Evolutionary conservation across 2,888 invertebrate species (phyloP).

Genomic region (Orthosia gracilis): DNA sequence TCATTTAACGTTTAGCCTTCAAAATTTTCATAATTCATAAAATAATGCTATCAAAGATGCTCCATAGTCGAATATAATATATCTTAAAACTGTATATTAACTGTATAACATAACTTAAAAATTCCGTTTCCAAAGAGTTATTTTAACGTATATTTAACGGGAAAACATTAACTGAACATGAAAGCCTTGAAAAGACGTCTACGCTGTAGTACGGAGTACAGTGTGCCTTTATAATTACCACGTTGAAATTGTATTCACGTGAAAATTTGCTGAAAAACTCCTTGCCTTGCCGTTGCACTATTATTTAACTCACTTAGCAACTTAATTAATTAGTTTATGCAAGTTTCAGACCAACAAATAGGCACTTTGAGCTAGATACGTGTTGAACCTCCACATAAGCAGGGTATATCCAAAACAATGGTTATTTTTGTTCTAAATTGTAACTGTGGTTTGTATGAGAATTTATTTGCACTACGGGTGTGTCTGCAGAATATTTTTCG

Average conservation of each 20-base stretch:
- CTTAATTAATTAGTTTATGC: slow-evolving; percentile 58
- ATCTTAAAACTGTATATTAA: slow-evolving; percentile 2
- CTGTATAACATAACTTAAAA: slow-evolving; percentile 6
- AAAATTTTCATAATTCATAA: neutral
- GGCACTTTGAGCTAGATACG: slow-evolving; percentile 58
- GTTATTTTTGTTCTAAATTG: slow-evolving; percentile 51
- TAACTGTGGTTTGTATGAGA: slow-evolving; percentile 50
- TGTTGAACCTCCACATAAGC: slow-evolving; percentile 27
- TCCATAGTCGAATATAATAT: neutral
- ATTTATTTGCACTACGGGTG: slow-evolving; percentile 41
- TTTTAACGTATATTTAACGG: slow-evolving; percentile 3
- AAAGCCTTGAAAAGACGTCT: slow-evolving; percentile 32
- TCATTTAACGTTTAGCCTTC: neutral
- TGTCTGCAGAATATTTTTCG: slow-evolving; percentile 33
- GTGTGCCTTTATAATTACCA: slow-evolving; percentile 30
- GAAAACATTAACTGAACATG: slow-evolving; percentile 3
- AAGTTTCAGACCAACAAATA: slow-evolving; percentile 55
- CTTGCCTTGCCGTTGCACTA: slow-evolving; percentile 51
- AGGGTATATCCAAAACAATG: slow-evolving; percentile 44
- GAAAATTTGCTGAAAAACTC: slow-evolving; percentile 54
- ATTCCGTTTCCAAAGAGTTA: slow-evolving; percentile 8
- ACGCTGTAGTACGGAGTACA: slow-evolving; percentile 1
- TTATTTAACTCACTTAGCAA: slow-evolving; percentile 62
- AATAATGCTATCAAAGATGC: neutral
- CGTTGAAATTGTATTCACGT: slow-evolving; percentile 43